phyloP scores from a whole-genome alignment of 2,888 invertebrate genomes.

The Rhynchonema sp. region DNA sequence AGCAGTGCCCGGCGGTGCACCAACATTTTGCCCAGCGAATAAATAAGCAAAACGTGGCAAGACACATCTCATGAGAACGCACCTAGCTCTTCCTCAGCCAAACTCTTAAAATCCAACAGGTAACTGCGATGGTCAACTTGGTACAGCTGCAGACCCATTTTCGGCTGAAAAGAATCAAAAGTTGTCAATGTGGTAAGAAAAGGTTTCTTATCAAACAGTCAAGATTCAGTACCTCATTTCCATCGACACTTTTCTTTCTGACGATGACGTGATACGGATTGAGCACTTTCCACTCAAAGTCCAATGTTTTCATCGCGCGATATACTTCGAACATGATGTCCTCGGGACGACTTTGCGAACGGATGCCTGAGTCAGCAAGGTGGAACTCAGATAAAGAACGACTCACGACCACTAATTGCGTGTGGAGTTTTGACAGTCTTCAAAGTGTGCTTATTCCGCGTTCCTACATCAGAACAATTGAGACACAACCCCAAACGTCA shows the following conservation, averaged over 20 bases:
- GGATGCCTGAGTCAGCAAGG: constrained; percentile 44
- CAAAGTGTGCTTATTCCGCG: too few species aligned
- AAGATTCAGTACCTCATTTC: background rate
- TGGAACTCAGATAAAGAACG: too few species aligned
- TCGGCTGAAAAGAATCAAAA: constrained; percentile 29
- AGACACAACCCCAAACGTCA: too few species aligned
- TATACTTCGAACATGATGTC: constrained; percentile 99
- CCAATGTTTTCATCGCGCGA: constrained; percentile 90
- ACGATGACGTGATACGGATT: constrained; percentile 89
- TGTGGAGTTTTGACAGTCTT: too few species aligned
- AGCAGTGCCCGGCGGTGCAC: too few species aligned
- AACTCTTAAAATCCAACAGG: constrained; percentile 85
- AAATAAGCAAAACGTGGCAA: too few species aligned
- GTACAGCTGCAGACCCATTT: constrained; percentile 95
- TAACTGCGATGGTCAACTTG: constrained; percentile 97
- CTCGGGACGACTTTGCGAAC: constrained; percentile 94
- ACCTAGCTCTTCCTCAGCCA: constrained; percentile 35
- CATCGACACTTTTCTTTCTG: constrained; percentile 50
- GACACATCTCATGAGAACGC: too few species aligned
- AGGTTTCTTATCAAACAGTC: too few species aligned
- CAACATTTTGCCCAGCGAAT: too few species aligned
- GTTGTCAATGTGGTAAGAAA: too few species aligned
- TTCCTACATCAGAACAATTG: too few species aligned
- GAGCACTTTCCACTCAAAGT: constrained; percentile 97
- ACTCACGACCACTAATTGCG: too few species aligned